A percentile compares a stretch with the other conserved stretches of the same genome.
Conservation (phyloP, 2,888 invertebrate species). For the Hyposoter didymator region DNA sequence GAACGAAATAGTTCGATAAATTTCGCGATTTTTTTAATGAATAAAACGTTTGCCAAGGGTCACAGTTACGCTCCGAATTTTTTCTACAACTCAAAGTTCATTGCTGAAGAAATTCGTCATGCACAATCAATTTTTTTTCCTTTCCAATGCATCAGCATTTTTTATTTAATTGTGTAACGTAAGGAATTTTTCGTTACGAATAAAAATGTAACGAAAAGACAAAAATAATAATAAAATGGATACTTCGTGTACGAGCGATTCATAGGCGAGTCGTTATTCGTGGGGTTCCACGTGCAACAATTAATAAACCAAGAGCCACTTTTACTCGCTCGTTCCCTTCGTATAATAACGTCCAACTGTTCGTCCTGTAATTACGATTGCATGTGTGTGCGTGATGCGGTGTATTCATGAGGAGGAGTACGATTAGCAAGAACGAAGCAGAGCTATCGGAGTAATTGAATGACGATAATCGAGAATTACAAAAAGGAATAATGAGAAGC, state of each 20-base stretch:
- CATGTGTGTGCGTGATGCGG: not conserved
- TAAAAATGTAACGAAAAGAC: not conserved
- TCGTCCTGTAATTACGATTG: not conserved
- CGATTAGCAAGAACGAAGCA: not conserved
- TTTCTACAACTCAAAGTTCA: not conserved
- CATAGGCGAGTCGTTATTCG: slow-evolving; percentile 14
- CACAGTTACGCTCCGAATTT: too few relatives aligned
- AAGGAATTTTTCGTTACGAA: too few relatives aligned
- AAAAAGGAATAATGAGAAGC: slow-evolving; percentile 51
- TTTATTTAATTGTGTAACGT: too few relatives aligned
- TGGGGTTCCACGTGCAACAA: not conserved
- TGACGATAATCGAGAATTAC: slow-evolving; percentile 46
- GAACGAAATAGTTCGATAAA: not conserved
- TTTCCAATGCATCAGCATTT: not conserved
- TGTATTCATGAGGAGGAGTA: not conserved
- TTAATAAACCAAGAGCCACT: not conserved
- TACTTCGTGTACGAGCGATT: not conserved
- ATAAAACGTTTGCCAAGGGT: too few relatives aligned
- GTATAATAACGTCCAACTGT: not conserved
- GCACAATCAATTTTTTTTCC: not conserved
- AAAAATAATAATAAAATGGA: too few relatives aligned
- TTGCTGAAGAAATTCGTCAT: not conserved
- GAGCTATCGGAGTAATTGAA: slow-evolving; percentile 49
- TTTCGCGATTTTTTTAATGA: not conserved
- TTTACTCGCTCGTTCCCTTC: not conserved